Evolutionary conservation across 2,797 vertebrate genomes (phyloP).

Genomic region (Xenopus petersii): DNA sequence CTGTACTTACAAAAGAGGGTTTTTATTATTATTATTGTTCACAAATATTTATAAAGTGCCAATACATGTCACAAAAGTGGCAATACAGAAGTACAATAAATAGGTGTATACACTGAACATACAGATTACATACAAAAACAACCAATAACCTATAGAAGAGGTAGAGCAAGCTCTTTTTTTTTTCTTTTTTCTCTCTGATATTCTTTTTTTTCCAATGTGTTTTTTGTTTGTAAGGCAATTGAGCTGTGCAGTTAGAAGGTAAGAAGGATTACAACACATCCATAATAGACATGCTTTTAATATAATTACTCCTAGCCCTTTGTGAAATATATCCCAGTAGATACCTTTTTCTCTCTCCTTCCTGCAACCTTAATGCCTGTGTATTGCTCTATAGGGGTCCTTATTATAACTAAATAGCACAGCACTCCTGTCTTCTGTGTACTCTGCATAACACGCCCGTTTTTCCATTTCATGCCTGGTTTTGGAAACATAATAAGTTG

Average conservation of each 20-base stretch:
- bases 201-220: slow-evolving; percentile 4
- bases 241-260: slow-evolving; percentile 15
- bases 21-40: too few relatives aligned
- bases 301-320: slow-evolving; percentile 59
- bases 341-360: background rate
- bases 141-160: slow-evolving; percentile 5
- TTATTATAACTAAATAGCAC: slow-evolving; percentile 1
- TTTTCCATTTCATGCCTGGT: background rate
- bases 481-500: background rate
- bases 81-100: too few relatives aligned
- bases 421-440: background rate
- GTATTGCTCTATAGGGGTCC: background rate
- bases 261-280: background rate
- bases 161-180: background rate
- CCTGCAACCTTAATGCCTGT: slow-evolving; percentile 1
- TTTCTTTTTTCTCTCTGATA: slow-evolving; percentile 17
- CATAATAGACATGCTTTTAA: slow-evolving; percentile 56
- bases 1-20: too few relatives aligned
- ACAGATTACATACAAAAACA: too few relatives aligned
- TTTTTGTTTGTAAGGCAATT: slow-evolving; percentile 26
- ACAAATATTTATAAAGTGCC: too few relatives aligned
- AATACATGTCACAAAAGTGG: too few relatives aligned
- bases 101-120: too few relatives aligned
- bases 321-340: slow-evolving; percentile 13
- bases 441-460: background rate